Percentiles rank a stretch among this genome's conserved stretches.
These are phyloP conservation scores for Cheirogaleus major DNA, from an alignment of 2,797 vertebrate species.

Conservation along the genomic window DNA sequence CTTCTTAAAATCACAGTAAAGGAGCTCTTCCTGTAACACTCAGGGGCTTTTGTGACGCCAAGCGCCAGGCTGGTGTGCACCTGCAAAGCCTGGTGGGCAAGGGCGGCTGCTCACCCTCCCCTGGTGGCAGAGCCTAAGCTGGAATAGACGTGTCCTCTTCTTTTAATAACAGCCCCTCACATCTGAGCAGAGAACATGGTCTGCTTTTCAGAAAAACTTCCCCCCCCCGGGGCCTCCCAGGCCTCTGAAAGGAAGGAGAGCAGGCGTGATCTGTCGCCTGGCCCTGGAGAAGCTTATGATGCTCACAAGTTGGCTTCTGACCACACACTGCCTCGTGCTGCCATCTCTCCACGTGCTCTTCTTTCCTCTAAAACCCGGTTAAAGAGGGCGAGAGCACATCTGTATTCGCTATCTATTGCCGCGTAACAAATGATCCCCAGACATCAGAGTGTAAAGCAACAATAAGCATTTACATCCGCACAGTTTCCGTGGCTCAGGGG, in stretches of 20 bases:
- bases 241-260: background rate
- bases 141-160: background rate
- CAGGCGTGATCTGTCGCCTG: background rate
- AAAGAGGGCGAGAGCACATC: background rate
- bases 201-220: background rate
- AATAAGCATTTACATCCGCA: background rate
- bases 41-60: background rate
- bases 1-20: background rate
- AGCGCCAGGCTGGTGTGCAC: background rate
- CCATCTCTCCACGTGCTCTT: fast-evolving
- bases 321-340: background rate
- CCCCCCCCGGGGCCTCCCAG: background rate
- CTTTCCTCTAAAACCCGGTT: background rate
- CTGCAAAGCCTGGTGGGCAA: fast-evolving
- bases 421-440: background rate
- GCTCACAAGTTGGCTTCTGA: background rate
- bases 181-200: background rate
- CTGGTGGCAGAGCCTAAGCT: background rate
- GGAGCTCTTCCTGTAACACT: background rate
- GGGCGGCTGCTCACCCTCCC: fast-evolving
- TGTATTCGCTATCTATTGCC: background rate
- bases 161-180: background rate
- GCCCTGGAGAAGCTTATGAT: background rate
- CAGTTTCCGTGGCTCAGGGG: background rate
- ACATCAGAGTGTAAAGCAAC: background rate